These are phyloP conservation scores for Amblyornis subalaris DNA, from an alignment of 2,113 vertebrate species.

Conservation along the genomic window DNA sequence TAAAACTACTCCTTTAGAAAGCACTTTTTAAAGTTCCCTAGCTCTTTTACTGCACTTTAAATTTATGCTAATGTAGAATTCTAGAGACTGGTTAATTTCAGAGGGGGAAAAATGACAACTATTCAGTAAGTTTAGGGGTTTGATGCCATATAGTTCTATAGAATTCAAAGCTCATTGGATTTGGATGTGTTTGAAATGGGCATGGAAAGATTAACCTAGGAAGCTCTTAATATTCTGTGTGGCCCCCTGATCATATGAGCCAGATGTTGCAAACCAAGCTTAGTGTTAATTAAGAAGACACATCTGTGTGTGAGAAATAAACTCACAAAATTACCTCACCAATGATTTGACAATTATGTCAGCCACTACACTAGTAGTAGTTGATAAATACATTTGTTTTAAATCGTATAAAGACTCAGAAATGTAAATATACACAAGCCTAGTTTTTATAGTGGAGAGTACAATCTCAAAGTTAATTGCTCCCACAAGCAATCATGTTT, in stretches of 20 bases:
- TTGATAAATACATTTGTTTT: conserved; percentile 40
- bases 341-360: neutral
- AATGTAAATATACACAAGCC: neutral
- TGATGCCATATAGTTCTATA: neutral
- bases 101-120: neutral
- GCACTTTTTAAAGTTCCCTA: neutral
- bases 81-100: conserved; percentile 6
- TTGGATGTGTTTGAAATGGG: conserved; percentile 31
- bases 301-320: conserved; percentile 35
- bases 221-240: conserved; percentile 52
- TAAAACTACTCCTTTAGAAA: neutral
- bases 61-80: conserved; percentile 5
- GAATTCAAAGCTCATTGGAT: neutral
- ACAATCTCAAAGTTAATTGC: conserved; percentile 17
- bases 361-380: neutral
- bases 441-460: neutral
- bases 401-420: neutral
- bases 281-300: conserved; percentile 50
- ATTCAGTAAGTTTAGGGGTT: neutral
- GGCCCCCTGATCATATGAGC: neutral
- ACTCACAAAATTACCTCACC: neutral
- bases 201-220: conserved; percentile 37
- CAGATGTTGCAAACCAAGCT: conserved; percentile 56
- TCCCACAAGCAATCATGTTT: neutral
- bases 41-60: conserved; percentile 15